phyloP scores from a whole-genome alignment of 2,113 vertebrate species.

The Chionodraco myersi region DNA sequence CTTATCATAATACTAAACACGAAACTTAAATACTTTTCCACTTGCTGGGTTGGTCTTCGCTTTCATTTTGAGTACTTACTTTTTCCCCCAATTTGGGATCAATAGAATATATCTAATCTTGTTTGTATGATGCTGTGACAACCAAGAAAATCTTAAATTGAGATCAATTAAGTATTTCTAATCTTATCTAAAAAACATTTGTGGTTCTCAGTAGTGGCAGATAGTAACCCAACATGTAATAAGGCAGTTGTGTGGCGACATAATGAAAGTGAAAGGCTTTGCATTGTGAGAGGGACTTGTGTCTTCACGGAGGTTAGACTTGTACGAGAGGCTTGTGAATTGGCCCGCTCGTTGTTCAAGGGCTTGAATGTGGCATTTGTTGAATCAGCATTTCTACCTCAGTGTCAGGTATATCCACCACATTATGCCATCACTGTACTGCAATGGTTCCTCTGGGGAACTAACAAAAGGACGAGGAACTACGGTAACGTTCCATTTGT shows the following conservation, averaged over 20 bases:
- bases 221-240: background rate
- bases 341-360: too few relatives aligned
- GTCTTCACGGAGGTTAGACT: background rate
- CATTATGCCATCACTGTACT: background rate
- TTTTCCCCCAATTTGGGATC: too few relatives aligned
- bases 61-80: background rate
- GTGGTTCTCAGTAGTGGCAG: background rate
- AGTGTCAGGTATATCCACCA: background rate
- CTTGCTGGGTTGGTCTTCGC: background rate
- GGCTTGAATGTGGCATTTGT: constrained; percentile 3
- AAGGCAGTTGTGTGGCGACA: background rate
- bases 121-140: too few relatives aligned
- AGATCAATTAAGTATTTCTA: too few relatives aligned
- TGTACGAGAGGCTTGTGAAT: background rate
- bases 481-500: background rate
- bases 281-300: background rate
- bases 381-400: constrained; percentile 5
- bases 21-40: too few relatives aligned
- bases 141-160: too few relatives aligned
- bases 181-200: too few relatives aligned
- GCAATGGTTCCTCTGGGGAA: background rate
- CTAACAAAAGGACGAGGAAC: background rate
- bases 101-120: too few relatives aligned
- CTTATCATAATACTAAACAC: too few relatives aligned
- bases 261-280: background rate